Base-by-base conservation (phyloP, 1,140 invertebrate genomes). In the Littorina saxatilis region DNA sequence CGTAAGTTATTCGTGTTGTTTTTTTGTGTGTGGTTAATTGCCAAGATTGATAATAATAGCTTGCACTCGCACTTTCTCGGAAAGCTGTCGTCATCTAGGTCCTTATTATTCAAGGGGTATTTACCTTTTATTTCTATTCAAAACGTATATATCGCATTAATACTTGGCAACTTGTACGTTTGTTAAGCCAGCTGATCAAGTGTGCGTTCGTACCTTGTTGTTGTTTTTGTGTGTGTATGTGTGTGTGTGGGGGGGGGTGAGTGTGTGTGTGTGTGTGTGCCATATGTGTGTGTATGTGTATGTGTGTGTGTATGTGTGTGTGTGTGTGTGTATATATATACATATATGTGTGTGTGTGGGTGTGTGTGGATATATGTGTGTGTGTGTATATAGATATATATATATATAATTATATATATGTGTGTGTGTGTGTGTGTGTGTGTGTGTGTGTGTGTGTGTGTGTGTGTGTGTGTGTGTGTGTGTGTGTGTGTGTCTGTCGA, bases 221-320 rank as follows among this genome's bases (percentile, higher is more conserved):
- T 58, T 9, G 55, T 58, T 9, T 58, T 9, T 58, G 55, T 58
- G 55, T 58, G 55, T 58, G 55, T 50, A 20, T 50, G 55, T 58
- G 55, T 58, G 55, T 58, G 55, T 58, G 55, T 58, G 55, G 55
- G 9, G 55, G 9, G 55, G 55, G n/a, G 55, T 58, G 55, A 13
- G 55, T 58, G 55, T 58, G 55, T 58, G 55, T 58, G 23, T 58
- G 55, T 11, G 55, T 58, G 55, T 58, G 55, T 58, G 55, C n/a
- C n/a, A 23, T 58, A 23, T 23, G 55, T 58, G 55, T 58, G 55
- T 58, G 55, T 58, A 27, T 58, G 55, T 58, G 55, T 58, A 27
- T 58, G 55, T 23, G 55, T 58, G 55, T 58, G 55, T 58, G 55
- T 58, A 23, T 58, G 55, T 58, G 55, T 58, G 55, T 58, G 55